A percentile compares a stretch with the other conserved stretches of the same genome.
Conservation (phyloP, 2,888 invertebrate species). For the Ferrisia virgata region DNA sequence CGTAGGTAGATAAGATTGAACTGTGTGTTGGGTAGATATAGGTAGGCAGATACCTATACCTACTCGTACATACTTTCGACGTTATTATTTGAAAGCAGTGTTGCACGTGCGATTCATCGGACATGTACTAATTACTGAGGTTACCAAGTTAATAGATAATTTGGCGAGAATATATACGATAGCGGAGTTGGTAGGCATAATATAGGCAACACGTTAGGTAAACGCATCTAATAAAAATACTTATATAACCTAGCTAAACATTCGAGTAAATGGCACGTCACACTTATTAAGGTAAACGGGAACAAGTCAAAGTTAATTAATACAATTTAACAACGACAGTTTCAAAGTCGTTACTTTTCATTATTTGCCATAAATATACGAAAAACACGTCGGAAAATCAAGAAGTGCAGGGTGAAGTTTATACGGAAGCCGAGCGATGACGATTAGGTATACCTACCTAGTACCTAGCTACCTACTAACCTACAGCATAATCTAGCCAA, state of each 20-base stretch:
- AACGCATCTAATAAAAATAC: neutral
- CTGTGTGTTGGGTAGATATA: too few relatives aligned
- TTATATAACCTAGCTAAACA: neutral
- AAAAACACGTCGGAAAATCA: neutral
- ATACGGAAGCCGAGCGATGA: too few relatives aligned
- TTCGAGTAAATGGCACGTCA: neutral
- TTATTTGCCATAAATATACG: neutral
- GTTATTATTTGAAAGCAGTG: neutral
- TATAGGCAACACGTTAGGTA: neutral
- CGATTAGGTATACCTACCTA: too few relatives aligned
- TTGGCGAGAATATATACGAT: neutral
- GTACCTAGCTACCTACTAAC: too few relatives aligned
- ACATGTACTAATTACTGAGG: neutral
- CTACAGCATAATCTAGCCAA: too few relatives aligned
- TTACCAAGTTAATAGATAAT: neutral
- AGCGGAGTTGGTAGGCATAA: neutral
- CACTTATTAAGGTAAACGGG: neutral
- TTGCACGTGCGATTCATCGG: neutral
- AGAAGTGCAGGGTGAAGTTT: neutral
- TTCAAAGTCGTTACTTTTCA: constrained; percentile 10
- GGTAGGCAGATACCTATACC: too few relatives aligned
- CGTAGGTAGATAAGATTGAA: too few relatives aligned
- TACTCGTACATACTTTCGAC: too few relatives aligned
- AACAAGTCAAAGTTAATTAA: constrained; percentile 16
- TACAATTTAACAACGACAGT: constrained; percentile 15